Evolutionary conservation across 2,113 vertebrate genomes (phyloP).

Genomic region (Antennarius striatus): DNA sequence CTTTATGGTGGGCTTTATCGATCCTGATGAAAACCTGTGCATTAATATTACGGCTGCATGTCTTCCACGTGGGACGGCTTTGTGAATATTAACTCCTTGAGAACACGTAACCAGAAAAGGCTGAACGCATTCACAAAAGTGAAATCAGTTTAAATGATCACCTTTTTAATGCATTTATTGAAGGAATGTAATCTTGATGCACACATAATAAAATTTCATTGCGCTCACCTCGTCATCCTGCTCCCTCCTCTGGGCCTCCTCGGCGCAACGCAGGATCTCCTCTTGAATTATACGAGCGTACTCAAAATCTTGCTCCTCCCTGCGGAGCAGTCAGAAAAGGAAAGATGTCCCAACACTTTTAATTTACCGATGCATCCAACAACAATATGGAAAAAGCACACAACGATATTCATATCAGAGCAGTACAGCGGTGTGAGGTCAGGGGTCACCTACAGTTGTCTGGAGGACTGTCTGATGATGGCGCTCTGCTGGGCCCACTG

Average conservation of each 20-base stretch:
- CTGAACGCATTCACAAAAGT: not conserved
- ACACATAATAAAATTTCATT: not conserved
- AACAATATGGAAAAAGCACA: not conserved
- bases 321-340: constrained; percentile 18
- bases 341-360: not conserved
- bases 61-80: not conserved
- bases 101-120: not conserved
- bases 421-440: not conserved
- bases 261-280: constrained; percentile 70
- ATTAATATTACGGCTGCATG: not conserved
- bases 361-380: not conserved
- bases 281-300: constrained; percentile 76
- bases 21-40: not conserved
- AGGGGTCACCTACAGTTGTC: constrained; percentile 57
- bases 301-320: constrained; percentile 78
- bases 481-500: constrained; percentile 52
- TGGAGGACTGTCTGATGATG: constrained; percentile 59
- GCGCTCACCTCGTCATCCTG: constrained; percentile 74
- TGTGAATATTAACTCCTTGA: not conserved
- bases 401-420: not conserved
- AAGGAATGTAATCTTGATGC: not conserved
- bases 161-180: not conserved
- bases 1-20: not conserved
- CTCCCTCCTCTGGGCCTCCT: constrained; percentile 71
- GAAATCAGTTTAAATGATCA: not conserved